phyloP scores from a whole-genome alignment of 2,888 invertebrate genomes.

The Andrena dorsata region DNA sequence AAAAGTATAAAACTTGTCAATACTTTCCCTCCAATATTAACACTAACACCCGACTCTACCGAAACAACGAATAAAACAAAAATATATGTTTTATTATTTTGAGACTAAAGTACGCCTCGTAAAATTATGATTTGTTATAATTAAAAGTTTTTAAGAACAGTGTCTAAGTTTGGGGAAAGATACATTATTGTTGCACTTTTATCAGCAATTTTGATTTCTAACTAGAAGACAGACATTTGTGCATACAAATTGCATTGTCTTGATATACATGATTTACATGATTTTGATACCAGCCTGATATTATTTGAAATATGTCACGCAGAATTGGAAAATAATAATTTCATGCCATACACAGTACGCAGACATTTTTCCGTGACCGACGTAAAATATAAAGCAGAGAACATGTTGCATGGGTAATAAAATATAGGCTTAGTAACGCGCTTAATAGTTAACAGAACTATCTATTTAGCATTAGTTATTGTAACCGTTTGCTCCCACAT shows the following conservation, averaged over 20 bases:
- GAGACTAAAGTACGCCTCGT: not conserved
- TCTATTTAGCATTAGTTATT: too few species aligned
- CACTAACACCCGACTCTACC: not conserved
- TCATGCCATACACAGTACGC: slow-evolving; percentile 8
- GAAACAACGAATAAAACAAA: not conserved
- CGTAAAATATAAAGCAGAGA: slow-evolving; percentile 30
- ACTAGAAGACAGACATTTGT: too few species aligned
- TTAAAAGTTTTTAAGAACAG: not conserved
- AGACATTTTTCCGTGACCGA: slow-evolving; percentile 27
- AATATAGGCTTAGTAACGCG: slow-evolving; percentile 33
- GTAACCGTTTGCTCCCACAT: too few species aligned
- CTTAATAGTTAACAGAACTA: slow-evolving; percentile 2
- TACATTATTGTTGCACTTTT: too few species aligned
- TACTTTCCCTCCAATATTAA: not conserved
- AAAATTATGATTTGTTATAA: not conserved
- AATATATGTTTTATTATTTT: not conserved
- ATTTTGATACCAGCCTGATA: not conserved
- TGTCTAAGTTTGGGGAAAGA: too few species aligned
- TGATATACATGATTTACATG: not conserved
- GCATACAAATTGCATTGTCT: not conserved
- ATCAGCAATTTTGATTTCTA: too few species aligned
- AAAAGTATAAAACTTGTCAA: not conserved
- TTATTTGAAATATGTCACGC: slow-evolving; percentile 32
- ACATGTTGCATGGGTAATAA: slow-evolving; percentile 33
- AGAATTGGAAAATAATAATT: slow-evolving; percentile 52